Evolutionary conservation across 1,140 invertebrate genomes (phyloP).

Genomic region (Akabosia matsudoensis): DNA sequence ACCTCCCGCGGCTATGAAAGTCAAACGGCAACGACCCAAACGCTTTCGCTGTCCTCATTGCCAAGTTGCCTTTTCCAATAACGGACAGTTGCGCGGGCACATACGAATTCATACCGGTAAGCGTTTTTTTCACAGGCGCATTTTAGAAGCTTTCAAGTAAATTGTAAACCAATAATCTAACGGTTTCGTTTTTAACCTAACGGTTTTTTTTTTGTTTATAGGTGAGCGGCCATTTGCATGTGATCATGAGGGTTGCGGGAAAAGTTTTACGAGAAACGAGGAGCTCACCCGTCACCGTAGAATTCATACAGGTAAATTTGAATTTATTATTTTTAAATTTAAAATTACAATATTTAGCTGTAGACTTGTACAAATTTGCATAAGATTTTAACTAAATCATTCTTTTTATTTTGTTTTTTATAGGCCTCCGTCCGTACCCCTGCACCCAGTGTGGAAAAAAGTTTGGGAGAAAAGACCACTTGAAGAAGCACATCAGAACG

Average conservation of each 20-base stretch:
- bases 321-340: neutral
- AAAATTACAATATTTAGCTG: neutral
- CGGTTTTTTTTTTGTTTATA: constrained; percentile 52
- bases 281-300: constrained; percentile 85
- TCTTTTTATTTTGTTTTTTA: constrained; percentile 17
- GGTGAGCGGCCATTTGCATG: constrained; percentile 83
- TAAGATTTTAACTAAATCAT: neutral
- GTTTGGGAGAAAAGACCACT: constrained; percentile 83
- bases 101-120: constrained; percentile 84
- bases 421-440: constrained; percentile 70
- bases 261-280: constrained; percentile 88
- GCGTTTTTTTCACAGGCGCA: constrained; percentile 33
- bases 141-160: constrained; percentile 16
- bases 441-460: constrained; percentile 77
- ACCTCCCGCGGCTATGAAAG: constrained; percentile 54
- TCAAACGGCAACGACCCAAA: constrained; percentile 76
- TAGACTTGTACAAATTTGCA: neutral
- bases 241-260: constrained; percentile 75
- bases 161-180: constrained; percentile 4
- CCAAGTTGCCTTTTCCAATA: constrained; percentile 85
- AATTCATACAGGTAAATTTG: constrained; percentile 66
- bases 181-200: constrained; percentile 6
- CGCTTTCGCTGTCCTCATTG: constrained; percentile 85
- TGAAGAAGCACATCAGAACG: constrained; percentile 76
- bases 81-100: constrained; percentile 87